Evolutionary conservation across 2,113 vertebrate genomes (phyloP).

Genomic region (Anseranas semipalmata): DNA sequence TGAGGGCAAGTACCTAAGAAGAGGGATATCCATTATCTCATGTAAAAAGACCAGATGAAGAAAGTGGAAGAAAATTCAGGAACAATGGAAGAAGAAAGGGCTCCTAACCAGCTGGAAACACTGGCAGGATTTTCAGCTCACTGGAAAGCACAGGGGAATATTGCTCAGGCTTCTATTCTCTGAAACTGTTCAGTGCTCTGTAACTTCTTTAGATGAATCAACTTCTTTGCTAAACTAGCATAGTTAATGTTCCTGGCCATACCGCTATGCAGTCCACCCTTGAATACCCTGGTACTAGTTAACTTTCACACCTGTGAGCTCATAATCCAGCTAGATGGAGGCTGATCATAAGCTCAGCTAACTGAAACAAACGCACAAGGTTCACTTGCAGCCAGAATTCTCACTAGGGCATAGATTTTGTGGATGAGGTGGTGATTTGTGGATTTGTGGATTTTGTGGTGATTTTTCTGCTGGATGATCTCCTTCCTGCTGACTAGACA

Average conservation of each 20-base stretch:
- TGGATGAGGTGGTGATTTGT: too few species aligned
- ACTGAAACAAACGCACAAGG: not conserved
- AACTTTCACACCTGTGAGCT: not conserved
- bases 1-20: not conserved
- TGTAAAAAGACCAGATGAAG: not conserved
- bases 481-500: not conserved
- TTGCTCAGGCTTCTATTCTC: not conserved
- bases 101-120: not conserved
- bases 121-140: not conserved
- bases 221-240: not conserved
- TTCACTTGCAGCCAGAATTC: not conserved
- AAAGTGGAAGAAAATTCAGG: not conserved
- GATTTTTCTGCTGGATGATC: not conserved
- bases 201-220: not conserved
- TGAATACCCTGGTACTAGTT: not conserved
- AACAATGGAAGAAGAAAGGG: not conserved
- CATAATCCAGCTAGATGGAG: not conserved
- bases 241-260: not conserved
- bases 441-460: too few species aligned
- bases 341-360: not conserved
- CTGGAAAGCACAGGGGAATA: not conserved
- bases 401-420: not conserved
- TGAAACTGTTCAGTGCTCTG: not conserved
- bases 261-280: not conserved
- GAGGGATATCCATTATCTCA: not conserved